Conservation (phyloP, 2,888 invertebrate species). For the Pycnomerus fuliginosus region DNA sequence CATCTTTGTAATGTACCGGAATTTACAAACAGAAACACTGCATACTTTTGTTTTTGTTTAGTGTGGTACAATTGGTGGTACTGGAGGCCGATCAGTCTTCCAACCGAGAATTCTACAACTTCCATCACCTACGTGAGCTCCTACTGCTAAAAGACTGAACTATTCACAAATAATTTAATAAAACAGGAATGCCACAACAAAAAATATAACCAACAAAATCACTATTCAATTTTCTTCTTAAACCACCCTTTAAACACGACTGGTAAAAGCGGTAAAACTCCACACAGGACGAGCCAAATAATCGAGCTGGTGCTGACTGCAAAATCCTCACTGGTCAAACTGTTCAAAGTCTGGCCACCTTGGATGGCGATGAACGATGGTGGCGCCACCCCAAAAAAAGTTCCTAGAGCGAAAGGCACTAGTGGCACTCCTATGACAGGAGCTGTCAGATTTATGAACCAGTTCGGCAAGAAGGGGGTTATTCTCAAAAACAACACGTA, state of each 20-base stretch:
- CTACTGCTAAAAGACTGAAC: constrained; percentile 58
- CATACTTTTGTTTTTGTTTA: constrained; percentile 51
- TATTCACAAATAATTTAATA: constrained; percentile 3
- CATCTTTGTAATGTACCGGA: not conserved
- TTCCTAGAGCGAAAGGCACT: constrained; percentile 89
- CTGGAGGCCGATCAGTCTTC: constrained; percentile 70
- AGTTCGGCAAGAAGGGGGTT: constrained; percentile 97
- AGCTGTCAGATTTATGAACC: constrained; percentile 97
- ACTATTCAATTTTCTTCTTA: constrained; percentile 71
- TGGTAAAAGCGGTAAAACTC: constrained; percentile 81
- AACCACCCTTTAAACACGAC: constrained; percentile 81
- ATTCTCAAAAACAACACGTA: constrained; percentile 96
- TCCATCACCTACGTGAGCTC: constrained; percentile 71
- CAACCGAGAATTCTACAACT: constrained; percentile 60
- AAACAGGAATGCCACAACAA: too few species aligned
- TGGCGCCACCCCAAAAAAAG: constrained; percentile 94
- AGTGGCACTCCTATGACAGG: constrained; percentile 96
- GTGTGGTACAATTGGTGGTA: constrained; percentile 87
- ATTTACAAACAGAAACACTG: constrained; percentile 11
- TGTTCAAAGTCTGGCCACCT: constrained; percentile 94
- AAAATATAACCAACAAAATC: constrained; percentile 5
- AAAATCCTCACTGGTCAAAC: constrained; percentile 84
- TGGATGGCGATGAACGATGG: constrained; percentile 97
- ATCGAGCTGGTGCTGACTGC: constrained; percentile 90
- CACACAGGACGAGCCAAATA: constrained; percentile 73